Percentiles rank a stretch among this genome's conserved stretches.
These are phyloP conservation scores for Eupithecia abbreviata DNA, from an alignment of 2,888 invertebrate genomes.

Conservation along the genomic window DNA sequence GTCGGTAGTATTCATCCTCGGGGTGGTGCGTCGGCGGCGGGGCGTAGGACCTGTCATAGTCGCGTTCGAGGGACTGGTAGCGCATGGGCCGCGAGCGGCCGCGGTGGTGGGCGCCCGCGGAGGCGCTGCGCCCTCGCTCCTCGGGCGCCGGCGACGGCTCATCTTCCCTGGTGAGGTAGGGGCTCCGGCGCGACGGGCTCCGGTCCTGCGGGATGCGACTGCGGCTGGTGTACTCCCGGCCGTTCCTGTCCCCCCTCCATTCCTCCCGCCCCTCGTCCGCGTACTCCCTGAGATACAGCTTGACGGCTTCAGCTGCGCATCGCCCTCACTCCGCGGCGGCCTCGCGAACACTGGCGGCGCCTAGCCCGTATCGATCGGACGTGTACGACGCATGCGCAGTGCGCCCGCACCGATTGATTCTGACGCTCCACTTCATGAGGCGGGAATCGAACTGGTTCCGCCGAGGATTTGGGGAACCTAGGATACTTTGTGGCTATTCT, in stretches of 20 bases:
- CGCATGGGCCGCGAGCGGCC: slow-evolving; percentile 90
- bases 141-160: slow-evolving; percentile 92
- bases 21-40: slow-evolving; percentile 88
- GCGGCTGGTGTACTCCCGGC: slow-evolving; percentile 82
- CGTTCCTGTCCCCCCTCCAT: slow-evolving; percentile 64
- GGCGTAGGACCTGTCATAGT: slow-evolving; percentile 93
- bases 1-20: slow-evolving; percentile 85
- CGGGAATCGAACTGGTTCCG: slow-evolving; percentile 9
- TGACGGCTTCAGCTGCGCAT: slow-evolving; percentile 76
- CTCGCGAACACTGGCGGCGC: slow-evolving; percentile 77
- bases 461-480: neutral
- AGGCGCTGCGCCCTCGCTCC: slow-evolving; percentile 90
- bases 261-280: slow-evolving; percentile 83
- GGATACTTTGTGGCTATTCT: slow-evolving; percentile 3
- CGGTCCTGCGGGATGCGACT: slow-evolving; percentile 92
- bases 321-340: slow-evolving; percentile 77
- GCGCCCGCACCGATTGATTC: slow-evolving; percentile 56
- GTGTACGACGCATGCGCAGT: slow-evolving; percentile 63
- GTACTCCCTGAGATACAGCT: slow-evolving; percentile 84
- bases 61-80: slow-evolving; percentile 91
- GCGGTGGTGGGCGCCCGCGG: slow-evolving; percentile 88
- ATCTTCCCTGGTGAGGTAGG: slow-evolving; percentile 90
- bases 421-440: slow-evolving; percentile 5
- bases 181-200: slow-evolving; percentile 93
- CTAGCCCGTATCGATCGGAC: slow-evolving; percentile 70